Conservation (phyloP, 2,797 vertebrate species). For the Rhinoraja longicauda region DNA sequence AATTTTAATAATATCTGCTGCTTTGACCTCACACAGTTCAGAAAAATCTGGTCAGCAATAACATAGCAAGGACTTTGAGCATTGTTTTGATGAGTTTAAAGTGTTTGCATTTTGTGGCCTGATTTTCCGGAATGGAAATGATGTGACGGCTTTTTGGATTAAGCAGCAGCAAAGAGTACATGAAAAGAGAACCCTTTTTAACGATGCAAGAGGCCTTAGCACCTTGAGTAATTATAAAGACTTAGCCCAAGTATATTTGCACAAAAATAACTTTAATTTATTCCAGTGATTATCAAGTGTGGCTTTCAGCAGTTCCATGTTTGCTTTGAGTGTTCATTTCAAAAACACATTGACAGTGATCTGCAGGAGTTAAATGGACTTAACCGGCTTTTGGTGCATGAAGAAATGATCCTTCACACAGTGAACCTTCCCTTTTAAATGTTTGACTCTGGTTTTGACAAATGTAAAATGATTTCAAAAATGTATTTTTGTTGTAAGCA, state of each 20-base stretch:
- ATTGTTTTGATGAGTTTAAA: neutral
- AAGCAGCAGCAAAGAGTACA: neutral
- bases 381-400: constrained; percentile 2
- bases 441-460: constrained; percentile 1
- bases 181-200: neutral
- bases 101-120: neutral
- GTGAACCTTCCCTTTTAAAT: constrained; percentile 24
- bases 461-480: constrained; percentile 1
- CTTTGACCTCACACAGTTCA: neutral
- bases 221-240: neutral
- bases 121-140: neutral
- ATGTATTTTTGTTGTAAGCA: neutral
- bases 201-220: neutral
- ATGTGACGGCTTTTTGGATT: neutral
- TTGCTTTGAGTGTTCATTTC: constrained; percentile 12
- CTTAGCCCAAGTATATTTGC: neutral
- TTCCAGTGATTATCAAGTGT: constrained; percentile 28
- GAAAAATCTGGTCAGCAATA: neutral
- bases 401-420: constrained; percentile 17
- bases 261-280: constrained; percentile 15
- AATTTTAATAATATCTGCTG: neutral
- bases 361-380: constrained; percentile 13
- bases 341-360: neutral
- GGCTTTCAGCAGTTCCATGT: constrained; percentile 7
- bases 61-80: neutral